These are phyloP conservation scores for Xenus cinereus DNA, from an alignment of 2,113 vertebrate species.

Conservation along the genomic window DNA sequence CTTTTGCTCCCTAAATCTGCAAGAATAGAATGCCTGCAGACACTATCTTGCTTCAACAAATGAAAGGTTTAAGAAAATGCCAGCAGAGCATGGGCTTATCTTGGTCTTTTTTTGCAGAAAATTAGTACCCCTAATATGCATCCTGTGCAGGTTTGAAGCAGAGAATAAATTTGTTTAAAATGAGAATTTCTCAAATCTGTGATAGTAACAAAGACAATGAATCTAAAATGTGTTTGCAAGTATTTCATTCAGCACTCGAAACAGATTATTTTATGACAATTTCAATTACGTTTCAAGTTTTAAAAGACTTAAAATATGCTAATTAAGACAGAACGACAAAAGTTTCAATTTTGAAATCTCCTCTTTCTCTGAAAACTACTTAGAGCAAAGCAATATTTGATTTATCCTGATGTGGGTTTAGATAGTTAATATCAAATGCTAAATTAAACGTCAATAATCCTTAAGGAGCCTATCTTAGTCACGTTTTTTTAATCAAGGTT, in stretches of 20 bases:
- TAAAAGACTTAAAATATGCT: slow-evolving; percentile 9
- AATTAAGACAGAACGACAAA: slow-evolving; percentile 2
- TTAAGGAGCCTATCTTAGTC: slow-evolving; percentile 16
- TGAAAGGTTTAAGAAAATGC: background rate
- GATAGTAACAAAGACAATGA: background rate
- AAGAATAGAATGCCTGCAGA: background rate
- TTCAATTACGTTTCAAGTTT: background rate
- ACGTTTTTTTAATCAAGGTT: slow-evolving; percentile 23
- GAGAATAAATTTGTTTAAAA: background rate
- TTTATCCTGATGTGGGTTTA: background rate
- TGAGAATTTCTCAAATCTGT: background rate
- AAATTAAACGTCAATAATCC: slow-evolving; percentile 35
- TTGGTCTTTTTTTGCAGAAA: background rate
- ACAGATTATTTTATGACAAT: background rate
- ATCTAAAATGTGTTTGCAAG: background rate
- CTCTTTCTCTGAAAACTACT: background rate
- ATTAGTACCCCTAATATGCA: background rate
- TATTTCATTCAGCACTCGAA: background rate
- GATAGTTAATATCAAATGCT: slow-evolving; percentile 14
- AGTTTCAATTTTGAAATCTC: background rate
- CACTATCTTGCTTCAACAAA: background rate
- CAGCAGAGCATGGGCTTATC: background rate
- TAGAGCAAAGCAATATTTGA: slow-evolving; percentile 14
- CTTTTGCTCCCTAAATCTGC: background rate
- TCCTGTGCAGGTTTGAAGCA: background rate